phyloP scores from a whole-genome alignment of 2,888 invertebrate genomes.

The Tridacna crocea region DNA sequence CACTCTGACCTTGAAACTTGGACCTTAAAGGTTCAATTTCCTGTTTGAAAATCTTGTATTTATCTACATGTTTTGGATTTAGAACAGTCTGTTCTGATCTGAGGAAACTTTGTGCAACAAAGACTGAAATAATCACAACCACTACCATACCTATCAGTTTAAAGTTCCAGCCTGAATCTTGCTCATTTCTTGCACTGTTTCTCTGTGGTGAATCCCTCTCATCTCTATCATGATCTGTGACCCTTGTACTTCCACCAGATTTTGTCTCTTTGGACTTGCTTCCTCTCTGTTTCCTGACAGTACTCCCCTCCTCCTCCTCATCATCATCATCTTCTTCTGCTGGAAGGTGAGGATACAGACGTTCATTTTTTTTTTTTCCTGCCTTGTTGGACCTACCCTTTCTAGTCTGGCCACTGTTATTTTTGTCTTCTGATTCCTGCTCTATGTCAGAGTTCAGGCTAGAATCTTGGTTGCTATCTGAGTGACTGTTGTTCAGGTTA shows the following conservation, averaged over 20 bases:
- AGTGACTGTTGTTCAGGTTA: background rate
- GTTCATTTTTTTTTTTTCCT: background rate
- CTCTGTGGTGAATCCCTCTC: too few species aligned
- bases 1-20: conserved; percentile 63
- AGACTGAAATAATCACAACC: background rate
- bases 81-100: background rate
- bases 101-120: background rate
- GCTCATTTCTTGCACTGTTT: background rate
- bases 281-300: background rate
- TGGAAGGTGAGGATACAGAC: background rate
- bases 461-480: background rate
- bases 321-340: background rate
- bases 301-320: background rate
- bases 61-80: background rate
- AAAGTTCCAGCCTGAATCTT: background rate
- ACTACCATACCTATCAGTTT: background rate
- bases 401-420: background rate
- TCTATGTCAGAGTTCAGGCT: background rate
- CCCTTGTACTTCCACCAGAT: background rate
- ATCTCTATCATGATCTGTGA: too few species aligned
- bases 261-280: background rate
- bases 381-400: background rate
- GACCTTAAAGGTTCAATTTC: conserved; percentile 54
- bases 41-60: conserved; percentile 24
- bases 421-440: background rate